phyloP scores from a whole-genome alignment of 2,113 vertebrate species.

The Mungos mungo region DNA sequence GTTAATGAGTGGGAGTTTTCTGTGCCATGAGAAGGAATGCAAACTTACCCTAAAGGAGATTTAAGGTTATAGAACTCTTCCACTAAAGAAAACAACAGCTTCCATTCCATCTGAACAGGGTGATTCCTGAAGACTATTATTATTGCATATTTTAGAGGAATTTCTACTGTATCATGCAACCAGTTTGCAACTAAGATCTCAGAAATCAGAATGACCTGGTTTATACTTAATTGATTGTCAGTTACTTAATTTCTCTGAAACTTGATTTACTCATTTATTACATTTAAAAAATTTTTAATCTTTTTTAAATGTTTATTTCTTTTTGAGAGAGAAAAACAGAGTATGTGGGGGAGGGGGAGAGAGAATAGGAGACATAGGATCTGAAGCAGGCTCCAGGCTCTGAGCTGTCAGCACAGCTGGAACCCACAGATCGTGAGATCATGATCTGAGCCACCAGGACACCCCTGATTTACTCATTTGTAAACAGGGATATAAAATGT shows the following conservation, averaged over 20 bases:
- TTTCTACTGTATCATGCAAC: not conserved
- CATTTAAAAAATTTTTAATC: no score
- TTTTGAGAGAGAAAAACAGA: no score
- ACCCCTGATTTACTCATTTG: not conserved
- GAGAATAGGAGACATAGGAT: no score
- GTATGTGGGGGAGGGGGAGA: no score
- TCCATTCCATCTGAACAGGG: not conserved
- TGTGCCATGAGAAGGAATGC: not conserved
- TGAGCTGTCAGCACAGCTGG: no score
- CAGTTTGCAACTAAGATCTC: not conserved
- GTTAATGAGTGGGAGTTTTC: not conserved
- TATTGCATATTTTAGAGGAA: not conserved
- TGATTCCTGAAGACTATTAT: not conserved
- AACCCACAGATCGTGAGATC: no score
- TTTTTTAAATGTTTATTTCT: no score
- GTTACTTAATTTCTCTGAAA: conserved; percentile 43
- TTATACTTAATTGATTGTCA: not conserved
- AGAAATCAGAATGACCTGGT: not conserved
- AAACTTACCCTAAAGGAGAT: not conserved
- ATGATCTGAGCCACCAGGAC: no score
- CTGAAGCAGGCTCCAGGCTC: no score
- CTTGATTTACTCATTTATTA: not conserved
- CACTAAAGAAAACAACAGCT: not conserved
- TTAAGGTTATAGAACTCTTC: conserved; percentile 6
- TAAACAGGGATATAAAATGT: not conserved